Evolutionary conservation across 2,797 vertebrate species (phyloP).

Genomic region (Champsocephalus gunnari): DNA sequence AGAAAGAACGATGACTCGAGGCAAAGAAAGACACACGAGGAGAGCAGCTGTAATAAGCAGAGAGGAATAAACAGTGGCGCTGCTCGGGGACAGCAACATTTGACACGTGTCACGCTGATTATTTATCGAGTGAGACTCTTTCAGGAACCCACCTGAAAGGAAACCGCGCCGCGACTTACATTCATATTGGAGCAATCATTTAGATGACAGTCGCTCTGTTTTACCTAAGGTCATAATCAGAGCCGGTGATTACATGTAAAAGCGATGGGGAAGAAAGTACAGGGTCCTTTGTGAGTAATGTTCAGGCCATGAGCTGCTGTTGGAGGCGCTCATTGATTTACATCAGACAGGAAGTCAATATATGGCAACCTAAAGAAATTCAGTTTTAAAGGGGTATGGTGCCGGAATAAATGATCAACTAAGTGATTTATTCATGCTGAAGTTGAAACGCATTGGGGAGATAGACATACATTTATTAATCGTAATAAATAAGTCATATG

Average conservation of each 20-base stretch:
- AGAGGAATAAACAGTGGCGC: slow-evolving; percentile 7
- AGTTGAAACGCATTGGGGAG: not conserved
- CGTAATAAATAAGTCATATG: not conserved
- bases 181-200: slow-evolving; percentile 24
- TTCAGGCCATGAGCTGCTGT: slow-evolving; percentile 3
- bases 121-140: slow-evolving; percentile 41
- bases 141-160: slow-evolving; percentile 52
- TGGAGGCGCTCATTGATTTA: slow-evolving; percentile 20
- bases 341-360: slow-evolving; percentile 48
- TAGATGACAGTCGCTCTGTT: slow-evolving; percentile 30
- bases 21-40: slow-evolving; percentile 41
- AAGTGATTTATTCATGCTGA: not conserved
- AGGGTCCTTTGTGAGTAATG: slow-evolving; percentile 46
- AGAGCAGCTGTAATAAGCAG: slow-evolving; percentile 20
- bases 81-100: slow-evolving; percentile 20
- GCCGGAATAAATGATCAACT: not conserved
- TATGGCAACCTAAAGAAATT: slow-evolving; percentile 3
- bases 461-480: not conserved
- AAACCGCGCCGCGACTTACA: slow-evolving; percentile 24
- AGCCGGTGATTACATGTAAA: slow-evolving; percentile 20
- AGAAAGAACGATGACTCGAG: slow-evolving; percentile 19
- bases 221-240: slow-evolving; percentile 22
- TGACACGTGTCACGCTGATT: slow-evolving; percentile 17
- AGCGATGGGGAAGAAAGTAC: slow-evolving; percentile 16
- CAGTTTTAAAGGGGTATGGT: not conserved